Conservation (phyloP, 2,113 vertebrate species). For the Tylochromis polylepis region DNA sequence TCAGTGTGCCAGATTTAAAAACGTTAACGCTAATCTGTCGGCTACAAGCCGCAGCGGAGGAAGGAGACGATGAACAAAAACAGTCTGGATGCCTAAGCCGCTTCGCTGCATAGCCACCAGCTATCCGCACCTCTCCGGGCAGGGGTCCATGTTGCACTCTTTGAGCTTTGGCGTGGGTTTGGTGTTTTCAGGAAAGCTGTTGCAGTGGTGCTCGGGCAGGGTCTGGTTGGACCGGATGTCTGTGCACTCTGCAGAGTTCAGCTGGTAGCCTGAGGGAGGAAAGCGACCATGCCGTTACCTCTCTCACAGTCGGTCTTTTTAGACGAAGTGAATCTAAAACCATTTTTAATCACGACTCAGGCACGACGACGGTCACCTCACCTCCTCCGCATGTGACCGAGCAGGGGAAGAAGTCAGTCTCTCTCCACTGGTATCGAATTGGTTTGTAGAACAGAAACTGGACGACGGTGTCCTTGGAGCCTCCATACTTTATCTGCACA, state of each 20-base stretch:
- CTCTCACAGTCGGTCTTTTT: not conserved
- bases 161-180: conserved; percentile 91
- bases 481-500: conserved; percentile 81
- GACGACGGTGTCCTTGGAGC: conserved; percentile 79
- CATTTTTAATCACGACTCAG: not conserved
- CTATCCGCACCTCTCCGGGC: conserved; percentile 78
- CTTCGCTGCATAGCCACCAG: not conserved
- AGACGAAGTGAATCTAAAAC: not conserved
- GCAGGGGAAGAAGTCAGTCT: conserved; percentile 94
- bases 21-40: not conserved
- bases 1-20: not conserved
- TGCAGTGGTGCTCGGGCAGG: conserved; percentile 84
- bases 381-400: conserved; percentile 92
- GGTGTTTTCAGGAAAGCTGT: conserved; percentile 86
- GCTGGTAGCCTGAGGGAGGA: conserved; percentile 81
- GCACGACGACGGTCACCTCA: conserved; percentile 44
- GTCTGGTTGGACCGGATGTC: conserved; percentile 84
- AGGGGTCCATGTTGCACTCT: conserved; percentile 93
- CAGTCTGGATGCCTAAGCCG: not conserved
- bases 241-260: conserved; percentile 89
- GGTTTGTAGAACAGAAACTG: conserved; percentile 93
- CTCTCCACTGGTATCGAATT: conserved; percentile 88
- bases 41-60: not conserved
- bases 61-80: not conserved
- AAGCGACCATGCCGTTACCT: not conserved